Evolutionary conservation across 2,888 invertebrate species (phyloP).

Genomic region (Oxytorus armatus): DNA sequence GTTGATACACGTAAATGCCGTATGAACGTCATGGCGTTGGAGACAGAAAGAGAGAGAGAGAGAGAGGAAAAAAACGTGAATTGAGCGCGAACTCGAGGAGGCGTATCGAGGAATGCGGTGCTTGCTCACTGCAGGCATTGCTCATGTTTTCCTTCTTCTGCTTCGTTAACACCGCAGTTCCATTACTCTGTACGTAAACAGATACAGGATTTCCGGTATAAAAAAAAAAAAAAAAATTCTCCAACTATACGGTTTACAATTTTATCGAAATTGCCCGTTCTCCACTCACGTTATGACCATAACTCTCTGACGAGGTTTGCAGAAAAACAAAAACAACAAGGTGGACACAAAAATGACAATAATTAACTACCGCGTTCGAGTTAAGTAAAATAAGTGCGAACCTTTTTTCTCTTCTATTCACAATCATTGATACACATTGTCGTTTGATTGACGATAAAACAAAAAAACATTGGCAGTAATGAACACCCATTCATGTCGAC

Average conservation of each 20-base stretch:
- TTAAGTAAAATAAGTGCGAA: no score
- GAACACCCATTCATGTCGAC: no score
- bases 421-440: no score
- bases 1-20: neutral
- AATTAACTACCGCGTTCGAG: no score
- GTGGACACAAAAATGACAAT: no score
- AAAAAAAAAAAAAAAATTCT: no score
- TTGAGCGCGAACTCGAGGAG: conserved; percentile 57
- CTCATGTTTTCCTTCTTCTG: conserved; percentile 28
- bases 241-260: no score
- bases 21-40: neutral
- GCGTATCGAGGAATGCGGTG: conserved; percentile 65
- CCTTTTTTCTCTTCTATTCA: no score
- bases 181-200: conserved; percentile 44
- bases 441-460: no score
- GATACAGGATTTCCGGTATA: conserved; percentile 49
- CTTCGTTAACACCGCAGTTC: conserved; percentile 34
- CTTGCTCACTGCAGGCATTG: conserved; percentile 63
- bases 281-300: conserved; percentile 6
- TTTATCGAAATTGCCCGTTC: no score
- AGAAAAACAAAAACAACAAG: neutral
- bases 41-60: conserved; percentile 10
- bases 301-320: neutral
- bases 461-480: no score
- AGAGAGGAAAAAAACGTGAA: conserved; percentile 39